These are phyloP conservation scores for Micromussa lordhowensis DNA, from an alignment of 92 coral and sea anemone species.

Conservation along the genomic window DNA sequence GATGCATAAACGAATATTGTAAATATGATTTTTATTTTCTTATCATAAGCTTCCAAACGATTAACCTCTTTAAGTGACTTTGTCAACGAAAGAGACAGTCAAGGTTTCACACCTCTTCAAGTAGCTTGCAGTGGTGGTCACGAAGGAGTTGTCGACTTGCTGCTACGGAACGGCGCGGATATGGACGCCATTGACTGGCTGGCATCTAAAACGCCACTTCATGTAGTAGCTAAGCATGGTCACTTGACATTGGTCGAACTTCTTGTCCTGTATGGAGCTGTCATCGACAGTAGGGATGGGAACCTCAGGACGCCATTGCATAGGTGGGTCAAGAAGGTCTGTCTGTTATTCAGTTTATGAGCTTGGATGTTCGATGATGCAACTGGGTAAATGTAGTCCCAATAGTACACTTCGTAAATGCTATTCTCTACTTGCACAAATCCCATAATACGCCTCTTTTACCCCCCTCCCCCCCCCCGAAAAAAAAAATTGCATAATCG, in stretches of 20 bases:
- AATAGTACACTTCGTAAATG: too few relatives aligned
- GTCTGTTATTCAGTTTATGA: background rate
- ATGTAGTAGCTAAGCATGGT: constrained; percentile 78
- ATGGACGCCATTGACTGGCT: constrained; percentile 36
- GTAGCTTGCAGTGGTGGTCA: constrained; percentile 59
- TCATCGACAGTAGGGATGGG: constrained; percentile 49
- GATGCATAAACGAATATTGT: too few relatives aligned
- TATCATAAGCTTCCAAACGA: background rate
- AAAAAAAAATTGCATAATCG: too few relatives aligned
- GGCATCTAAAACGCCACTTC: constrained; percentile 62
- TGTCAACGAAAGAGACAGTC: constrained; percentile 35
- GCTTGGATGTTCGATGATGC: background rate
- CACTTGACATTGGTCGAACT: constrained; percentile 63
- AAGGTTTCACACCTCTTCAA: constrained; percentile 70
- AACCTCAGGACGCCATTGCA: constrained; percentile 70
- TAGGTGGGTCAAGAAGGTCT: constrained; percentile 31
- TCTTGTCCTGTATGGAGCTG: constrained; percentile 60
- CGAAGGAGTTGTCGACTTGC: constrained; percentile 48
- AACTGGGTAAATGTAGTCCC: background rate
- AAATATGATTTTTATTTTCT: background rate
- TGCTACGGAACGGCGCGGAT: constrained; percentile 58
- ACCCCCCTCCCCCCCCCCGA: too few relatives aligned
- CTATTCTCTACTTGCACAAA: too few relatives aligned
- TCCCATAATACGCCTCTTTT: too few relatives aligned
- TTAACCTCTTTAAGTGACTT: background rate